Conservation (phyloP, 1,140 invertebrate species). For the Acyrthosiphon pisum region DNA sequence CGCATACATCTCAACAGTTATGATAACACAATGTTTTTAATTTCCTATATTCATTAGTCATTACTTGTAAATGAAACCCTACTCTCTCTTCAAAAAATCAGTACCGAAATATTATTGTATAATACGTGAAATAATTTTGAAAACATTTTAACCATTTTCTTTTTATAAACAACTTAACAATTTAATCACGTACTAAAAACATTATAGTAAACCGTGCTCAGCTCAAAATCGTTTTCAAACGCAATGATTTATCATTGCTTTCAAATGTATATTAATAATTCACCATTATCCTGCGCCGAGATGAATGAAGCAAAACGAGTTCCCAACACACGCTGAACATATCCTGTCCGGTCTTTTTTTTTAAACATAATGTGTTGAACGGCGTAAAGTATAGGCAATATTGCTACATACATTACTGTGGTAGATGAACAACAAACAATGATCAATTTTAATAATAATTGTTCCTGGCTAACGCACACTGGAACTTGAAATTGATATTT, state of each 20-base stretch:
- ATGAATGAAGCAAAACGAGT: background rate
- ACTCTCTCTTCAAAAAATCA: background rate
- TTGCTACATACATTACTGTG: background rate
- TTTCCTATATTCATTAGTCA: background rate
- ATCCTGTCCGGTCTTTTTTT: background rate
- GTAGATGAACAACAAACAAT: background rate
- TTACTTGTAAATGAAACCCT: background rate
- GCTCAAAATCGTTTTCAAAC: background rate
- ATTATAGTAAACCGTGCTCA: background rate
- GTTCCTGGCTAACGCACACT: background rate
- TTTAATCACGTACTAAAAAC: slow-evolving; percentile 17
- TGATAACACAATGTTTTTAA: background rate
- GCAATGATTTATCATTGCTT: slow-evolving; percentile 12
- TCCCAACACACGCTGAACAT: background rate
- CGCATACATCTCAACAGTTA: background rate
- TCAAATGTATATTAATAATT: slow-evolving; percentile 7
- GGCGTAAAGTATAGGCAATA: background rate
- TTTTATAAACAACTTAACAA: background rate
- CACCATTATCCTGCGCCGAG: background rate
- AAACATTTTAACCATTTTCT: background rate
- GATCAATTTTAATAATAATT: background rate
- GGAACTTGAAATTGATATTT: background rate
- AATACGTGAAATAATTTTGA: background rate
- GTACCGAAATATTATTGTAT: background rate
- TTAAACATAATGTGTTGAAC: background rate